Evolutionary conservation across 2,797 vertebrate species (phyloP).

Genomic region (Eremophila alpestris): DNA sequence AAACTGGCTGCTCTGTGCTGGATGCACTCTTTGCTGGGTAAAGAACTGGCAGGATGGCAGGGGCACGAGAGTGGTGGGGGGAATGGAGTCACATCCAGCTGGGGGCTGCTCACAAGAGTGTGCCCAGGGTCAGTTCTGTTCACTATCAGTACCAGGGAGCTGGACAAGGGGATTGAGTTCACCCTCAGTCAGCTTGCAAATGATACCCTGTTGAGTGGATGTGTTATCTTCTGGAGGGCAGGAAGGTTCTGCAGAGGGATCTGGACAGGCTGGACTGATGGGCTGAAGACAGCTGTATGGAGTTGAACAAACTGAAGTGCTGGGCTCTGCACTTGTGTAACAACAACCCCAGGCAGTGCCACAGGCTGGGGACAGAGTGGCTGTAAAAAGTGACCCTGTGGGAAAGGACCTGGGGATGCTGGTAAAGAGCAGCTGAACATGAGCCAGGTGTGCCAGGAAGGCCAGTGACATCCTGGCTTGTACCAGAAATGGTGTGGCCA

Average conservation of each 20-base stretch:
- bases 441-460: background rate
- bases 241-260: background rate
- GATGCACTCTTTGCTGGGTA: background rate
- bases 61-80: too few species aligned
- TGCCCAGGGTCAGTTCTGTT: background rate
- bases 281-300: background rate
- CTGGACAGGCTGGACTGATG: background rate
- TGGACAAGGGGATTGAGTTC: background rate
- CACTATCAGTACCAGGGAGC: fast-evolving
- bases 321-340: background rate
- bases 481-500: background rate
- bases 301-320: background rate
- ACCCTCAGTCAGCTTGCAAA: background rate
- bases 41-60: background rate
- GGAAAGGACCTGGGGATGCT: fast-evolving
- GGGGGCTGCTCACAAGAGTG: fast-evolving
- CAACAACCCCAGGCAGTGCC: background rate
- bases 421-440: background rate
- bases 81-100: background rate
- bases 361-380: background rate
- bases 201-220: background rate
- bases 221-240: background rate
- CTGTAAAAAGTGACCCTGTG: fast-evolving
- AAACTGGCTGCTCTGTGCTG: background rate
- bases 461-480: fast-evolving